phyloP scores from a whole-genome alignment of 2,797 vertebrate species.

The Periparus ater region DNA sequence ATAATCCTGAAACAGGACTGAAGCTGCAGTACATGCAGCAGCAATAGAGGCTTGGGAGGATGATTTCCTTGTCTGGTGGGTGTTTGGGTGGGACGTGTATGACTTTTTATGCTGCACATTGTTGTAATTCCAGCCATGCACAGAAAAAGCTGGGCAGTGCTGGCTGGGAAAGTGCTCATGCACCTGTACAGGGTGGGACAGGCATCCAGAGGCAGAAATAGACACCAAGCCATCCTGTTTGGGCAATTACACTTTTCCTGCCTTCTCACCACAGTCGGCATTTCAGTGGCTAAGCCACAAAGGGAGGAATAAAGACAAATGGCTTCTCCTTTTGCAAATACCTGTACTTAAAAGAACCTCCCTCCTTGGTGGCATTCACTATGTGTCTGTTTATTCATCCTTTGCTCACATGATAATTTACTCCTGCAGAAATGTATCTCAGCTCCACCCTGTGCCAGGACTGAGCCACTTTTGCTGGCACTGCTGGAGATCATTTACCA shows the following conservation, averaged over 20 bases:
- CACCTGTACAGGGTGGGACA: conserved; percentile 62
- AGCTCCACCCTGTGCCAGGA: not conserved
- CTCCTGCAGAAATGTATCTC: not conserved
- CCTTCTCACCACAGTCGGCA: not conserved
- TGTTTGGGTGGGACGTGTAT: not conserved
- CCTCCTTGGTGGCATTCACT: not conserved
- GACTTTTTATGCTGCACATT: not conserved
- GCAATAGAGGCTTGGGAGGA: not conserved
- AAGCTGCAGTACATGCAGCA: not conserved
- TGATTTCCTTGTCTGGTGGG: not conserved
- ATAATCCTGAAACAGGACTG: not conserved
- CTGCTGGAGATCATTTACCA: not conserved
- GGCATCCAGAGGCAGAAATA: conserved; percentile 48
- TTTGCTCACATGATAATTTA: conserved; percentile 28
- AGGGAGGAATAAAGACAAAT: conserved; percentile 16
- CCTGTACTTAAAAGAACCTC: conserved; percentile 29
- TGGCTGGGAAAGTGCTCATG: not conserved
- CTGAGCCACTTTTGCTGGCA: not conserved
- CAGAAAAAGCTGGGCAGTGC: not conserved
- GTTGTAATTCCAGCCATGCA: not conserved
- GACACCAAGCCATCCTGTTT: conserved; percentile 21
- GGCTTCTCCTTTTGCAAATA: conserved; percentile 13
- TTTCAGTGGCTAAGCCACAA: not conserved
- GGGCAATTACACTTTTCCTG: conserved; percentile 56
- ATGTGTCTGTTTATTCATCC: conserved; percentile 28